phyloP scores from a whole-genome alignment of 2,888 invertebrate species.

The Busseola fusca region DNA sequence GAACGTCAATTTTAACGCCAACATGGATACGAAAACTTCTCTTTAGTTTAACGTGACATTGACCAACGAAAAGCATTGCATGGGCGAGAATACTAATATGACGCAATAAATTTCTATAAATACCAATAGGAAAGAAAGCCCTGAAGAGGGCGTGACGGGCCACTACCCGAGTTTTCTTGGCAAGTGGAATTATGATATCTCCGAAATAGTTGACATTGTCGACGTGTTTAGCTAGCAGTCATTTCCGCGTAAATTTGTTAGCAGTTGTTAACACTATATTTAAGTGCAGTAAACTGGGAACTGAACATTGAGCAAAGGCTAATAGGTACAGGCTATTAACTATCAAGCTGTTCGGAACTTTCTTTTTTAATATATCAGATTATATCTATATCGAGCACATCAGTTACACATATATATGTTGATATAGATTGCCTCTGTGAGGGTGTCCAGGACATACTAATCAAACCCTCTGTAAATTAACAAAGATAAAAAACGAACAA shows the following conservation, averaged over 20 bases:
- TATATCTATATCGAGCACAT: neutral
- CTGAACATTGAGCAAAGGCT: constrained; percentile 22
- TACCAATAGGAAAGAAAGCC: constrained; percentile 73
- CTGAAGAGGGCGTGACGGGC: constrained; percentile 71
- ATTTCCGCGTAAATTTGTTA: constrained; percentile 75
- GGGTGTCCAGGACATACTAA: neutral
- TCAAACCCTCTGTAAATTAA: neutral
- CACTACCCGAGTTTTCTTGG: constrained; percentile 70
- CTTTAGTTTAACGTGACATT: constrained; percentile 38
- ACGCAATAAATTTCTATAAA: constrained; percentile 64
- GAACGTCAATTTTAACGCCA: constrained; percentile 1
- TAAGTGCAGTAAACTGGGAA: constrained; percentile 34
- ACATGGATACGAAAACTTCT: constrained; percentile 12
- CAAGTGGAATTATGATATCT: constrained; percentile 73
- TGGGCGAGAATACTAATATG: constrained; percentile 43
- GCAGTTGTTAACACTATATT: constrained; percentile 42
- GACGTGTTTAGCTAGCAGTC: constrained; percentile 73
- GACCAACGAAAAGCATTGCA: constrained; percentile 33
- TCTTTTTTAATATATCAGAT: neutral
- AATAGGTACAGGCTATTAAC: neutral
- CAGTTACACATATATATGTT: neutral
- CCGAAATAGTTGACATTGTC: constrained; percentile 83
- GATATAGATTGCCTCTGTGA: neutral
- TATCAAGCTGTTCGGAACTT: neutral
- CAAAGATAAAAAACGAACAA: neutral